These are phyloP conservation scores for Drosophila mojavensis DNA, from an alignment of 1,140 invertebrate genomes.

Conservation along the genomic window DNA sequence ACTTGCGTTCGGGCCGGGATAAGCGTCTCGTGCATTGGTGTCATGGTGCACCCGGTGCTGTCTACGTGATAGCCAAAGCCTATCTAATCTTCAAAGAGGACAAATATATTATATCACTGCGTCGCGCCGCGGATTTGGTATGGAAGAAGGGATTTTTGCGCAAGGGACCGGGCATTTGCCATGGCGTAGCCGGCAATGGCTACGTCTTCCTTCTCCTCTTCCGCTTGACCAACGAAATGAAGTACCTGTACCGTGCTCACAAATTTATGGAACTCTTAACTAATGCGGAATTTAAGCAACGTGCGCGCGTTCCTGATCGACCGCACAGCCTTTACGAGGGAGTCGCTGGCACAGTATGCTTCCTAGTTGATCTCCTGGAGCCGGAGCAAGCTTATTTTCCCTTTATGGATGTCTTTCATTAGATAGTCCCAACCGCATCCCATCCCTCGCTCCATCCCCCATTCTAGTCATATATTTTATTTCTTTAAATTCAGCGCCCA, in stretches of 20 bases:
- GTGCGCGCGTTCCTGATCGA: slow-evolving; percentile 91
- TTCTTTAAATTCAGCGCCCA: background rate
- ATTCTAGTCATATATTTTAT: slow-evolving; percentile 58
- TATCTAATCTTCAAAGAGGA: slow-evolving; percentile 90
- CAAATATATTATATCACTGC: slow-evolving; percentile 89
- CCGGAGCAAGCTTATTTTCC: slow-evolving; percentile 92
- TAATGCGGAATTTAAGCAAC: slow-evolving; percentile 87
- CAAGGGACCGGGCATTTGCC: slow-evolving; percentile 94
- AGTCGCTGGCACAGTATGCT: slow-evolving; percentile 93
- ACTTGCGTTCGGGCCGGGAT: slow-evolving; percentile 85
- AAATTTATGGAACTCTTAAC: slow-evolving; percentile 92
- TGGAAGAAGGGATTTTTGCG: slow-evolving; percentile 92
- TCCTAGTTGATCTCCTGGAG: slow-evolving; percentile 89
- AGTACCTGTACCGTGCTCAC: slow-evolving; percentile 90
- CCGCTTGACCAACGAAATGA: slow-evolving; percentile 89
- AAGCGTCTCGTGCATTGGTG: slow-evolving; percentile 94
- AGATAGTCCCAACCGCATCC: slow-evolving; percentile 13
- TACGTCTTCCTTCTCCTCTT: slow-evolving; percentile 93
- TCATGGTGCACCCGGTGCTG: slow-evolving; percentile 92
- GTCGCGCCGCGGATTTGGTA: slow-evolving; percentile 89
- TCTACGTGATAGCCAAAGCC: slow-evolving; percentile 93
- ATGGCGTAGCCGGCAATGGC: slow-evolving; percentile 93
- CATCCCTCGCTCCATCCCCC: background rate
- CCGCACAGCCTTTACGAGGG: slow-evolving; percentile 95
- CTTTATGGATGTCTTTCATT: slow-evolving; percentile 91